Base-by-base conservation (phyloP, 2,888 invertebrate genomes). In the Caenorhabditis sp. region DNA sequence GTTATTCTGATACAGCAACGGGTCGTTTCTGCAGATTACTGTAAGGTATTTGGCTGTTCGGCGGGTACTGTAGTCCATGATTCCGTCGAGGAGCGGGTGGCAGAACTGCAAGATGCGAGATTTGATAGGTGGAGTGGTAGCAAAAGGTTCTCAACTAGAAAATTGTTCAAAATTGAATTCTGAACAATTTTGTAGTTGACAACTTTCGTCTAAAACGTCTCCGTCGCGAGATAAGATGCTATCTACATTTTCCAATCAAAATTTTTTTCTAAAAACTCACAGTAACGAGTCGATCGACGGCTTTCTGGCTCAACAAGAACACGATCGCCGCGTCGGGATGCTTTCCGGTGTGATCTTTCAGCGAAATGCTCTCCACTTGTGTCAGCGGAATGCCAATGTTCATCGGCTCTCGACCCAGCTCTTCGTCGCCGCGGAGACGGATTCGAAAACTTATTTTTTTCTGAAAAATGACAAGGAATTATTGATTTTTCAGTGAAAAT, bases 371-470 rank as follows among this genome's bases (percentile, higher is more conserved):
- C n/a, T 67, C 67, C 9, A 76, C 50, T 60, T 76, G 67, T 5
- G 61, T 9, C 8, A 76, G n/a, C 20, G 67, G 76, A 18, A 76
- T 44, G 22, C 76, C 76, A 44, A 68, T 58, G 44, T 68, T 61
- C n/a, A 76, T n/a, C 13, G 60, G 60, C 5, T 32, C 53, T 0
- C 28, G 18, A 9, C 20, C 3, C 9, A 26, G 24, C 9, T 6
- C 8, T 26, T 67, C 71, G 2, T 71, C 32, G 3, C 28, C 37
- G n/a, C 6, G 1, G 1, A 76, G 22, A 22, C 60, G 40, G 35
- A 76, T 67, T 4, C 76, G 76, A 47, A 76, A 76, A 22, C 76
- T 32, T 50, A 76, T 76, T 22, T 61, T 76, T 20, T 44, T 50
- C 76, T 76, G 53, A 28, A 76, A 55, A 40, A 35, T 37, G 32